A percentile compares a stretch with the other conserved stretches of the same genome.
phyloP scores from a whole-genome alignment of 2,797 vertebrate genomes.

The Ctenopoma multispine region DNA sequence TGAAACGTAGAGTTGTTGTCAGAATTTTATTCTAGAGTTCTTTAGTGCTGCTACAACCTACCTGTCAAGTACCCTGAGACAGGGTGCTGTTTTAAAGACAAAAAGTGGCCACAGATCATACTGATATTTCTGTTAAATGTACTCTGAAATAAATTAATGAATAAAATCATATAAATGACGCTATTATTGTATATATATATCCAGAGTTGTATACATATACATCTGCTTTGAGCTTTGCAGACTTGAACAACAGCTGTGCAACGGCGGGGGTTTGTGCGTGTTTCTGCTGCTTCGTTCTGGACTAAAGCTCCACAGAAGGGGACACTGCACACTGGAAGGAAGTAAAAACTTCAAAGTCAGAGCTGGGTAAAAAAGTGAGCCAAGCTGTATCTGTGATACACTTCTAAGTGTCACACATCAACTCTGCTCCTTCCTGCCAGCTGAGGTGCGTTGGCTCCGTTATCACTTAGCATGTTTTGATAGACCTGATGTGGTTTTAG shows the following conservation, averaged over 20 bases:
- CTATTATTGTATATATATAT: too few species aligned
- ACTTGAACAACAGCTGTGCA: slow-evolving; percentile 14
- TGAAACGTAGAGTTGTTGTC: neutral
- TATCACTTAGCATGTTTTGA: slow-evolving; percentile 14
- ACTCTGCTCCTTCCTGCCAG: slow-evolving; percentile 50
- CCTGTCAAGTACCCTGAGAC: too few species aligned
- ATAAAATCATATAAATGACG: too few species aligned
- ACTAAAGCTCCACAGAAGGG: neutral
- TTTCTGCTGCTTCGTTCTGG: slow-evolving; percentile 7
- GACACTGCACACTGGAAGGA: slow-evolving; percentile 45
- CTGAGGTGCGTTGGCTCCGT: slow-evolving; percentile 13
- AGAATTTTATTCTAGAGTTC: neutral
- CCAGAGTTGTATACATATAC: too few species aligned
- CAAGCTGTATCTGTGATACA: slow-evolving; percentile 32
- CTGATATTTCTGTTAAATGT: too few species aligned
- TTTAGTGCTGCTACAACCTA: neutral
- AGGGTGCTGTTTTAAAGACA: too few species aligned
- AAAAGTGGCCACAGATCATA: too few species aligned
- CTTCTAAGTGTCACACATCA: slow-evolving; percentile 39
- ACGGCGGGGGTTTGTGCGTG: neutral
- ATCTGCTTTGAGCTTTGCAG: neutral
- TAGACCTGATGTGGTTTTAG: neutral
- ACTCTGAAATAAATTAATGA: too few species aligned
- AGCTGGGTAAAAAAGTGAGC: slow-evolving; percentile 36
- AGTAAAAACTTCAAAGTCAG: slow-evolving; percentile 25